phyloP scores from a whole-genome alignment of 2,113 vertebrate species.

The Antechinus flavipes region DNA sequence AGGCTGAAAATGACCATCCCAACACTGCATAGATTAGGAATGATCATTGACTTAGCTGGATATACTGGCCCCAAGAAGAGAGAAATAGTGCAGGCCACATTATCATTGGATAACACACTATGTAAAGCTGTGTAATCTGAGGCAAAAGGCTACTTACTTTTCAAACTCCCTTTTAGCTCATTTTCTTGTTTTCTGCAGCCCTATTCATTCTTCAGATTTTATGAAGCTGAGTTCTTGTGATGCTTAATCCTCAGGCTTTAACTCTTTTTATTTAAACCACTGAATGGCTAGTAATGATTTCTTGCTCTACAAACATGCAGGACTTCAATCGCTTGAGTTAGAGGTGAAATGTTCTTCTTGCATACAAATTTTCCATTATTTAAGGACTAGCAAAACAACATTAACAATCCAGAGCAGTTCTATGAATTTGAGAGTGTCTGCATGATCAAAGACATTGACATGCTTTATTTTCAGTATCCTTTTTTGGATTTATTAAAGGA shows the following conservation, averaged over 20 bases:
- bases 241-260: conserved; percentile 22
- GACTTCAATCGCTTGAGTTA: conserved; percentile 56
- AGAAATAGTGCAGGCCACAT: not conserved
- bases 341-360: conserved; percentile 44
- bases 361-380: conserved; percentile 13
- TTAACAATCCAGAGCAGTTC: conserved; percentile 35
- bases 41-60: conserved; percentile 13
- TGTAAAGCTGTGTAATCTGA: not conserved
- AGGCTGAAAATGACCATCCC: not conserved
- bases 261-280: conserved; percentile 43
- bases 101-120: not conserved
- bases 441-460: not conserved
- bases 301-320: conserved; percentile 30
- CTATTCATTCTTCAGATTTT: conserved; percentile 45
- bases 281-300: conserved; percentile 41
- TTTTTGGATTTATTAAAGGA: conserved; percentile 53
- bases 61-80: not conserved
- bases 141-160: not conserved
- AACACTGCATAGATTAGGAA: conserved; percentile 15
- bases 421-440: not conserved
- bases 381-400: not conserved
- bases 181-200: conserved; percentile 3
- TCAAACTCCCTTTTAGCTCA: not conserved
- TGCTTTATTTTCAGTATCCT: not conserved
- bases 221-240: conserved; percentile 28